Evolutionary conservation across 2,888 invertebrate species (phyloP), one percentile per base, ranked within the genome.

Genomic region (Glaucopsyche alexis): DNA sequence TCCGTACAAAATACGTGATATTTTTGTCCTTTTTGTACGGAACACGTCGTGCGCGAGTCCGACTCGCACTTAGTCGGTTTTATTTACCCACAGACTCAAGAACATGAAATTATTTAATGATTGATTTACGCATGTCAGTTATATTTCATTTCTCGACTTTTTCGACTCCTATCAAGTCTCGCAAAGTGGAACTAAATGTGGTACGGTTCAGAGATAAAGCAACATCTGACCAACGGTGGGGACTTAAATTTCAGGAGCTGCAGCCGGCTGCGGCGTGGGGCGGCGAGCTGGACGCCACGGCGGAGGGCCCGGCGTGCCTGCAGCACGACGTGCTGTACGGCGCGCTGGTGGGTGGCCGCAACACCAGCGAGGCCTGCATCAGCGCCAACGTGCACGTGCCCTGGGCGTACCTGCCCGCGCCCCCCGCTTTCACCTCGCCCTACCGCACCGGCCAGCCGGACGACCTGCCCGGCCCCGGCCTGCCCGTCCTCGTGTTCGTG

Each of bases 231-330:
- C n/a, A 19, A 55, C 5, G 55, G 11, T 55, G 19, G 9, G 19
- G 16, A 16, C 42, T 14, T 14, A 2, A 7, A 64, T 85, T 87
- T 4, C 83, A 94, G 94, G 93, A 94, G 75, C 90, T 95, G 0
- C 86, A 91, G 76, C 93, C 94, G 2, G 79, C 89, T 4, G 86
- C 88, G 1, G 85, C 90, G 0, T 95, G 95, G 95, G 76, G 83
- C 0, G 91, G 88, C 0, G 83, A 88, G 0, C 87, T 90, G 74
- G 90, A 94, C 76, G 95, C 95, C 1, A 91, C 91, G 2, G 85
- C 87, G 4, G 95, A 94, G 77, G 93, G 94, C 0, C 92, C 94
- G 0, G 88, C 94, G 11, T 96, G 96, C 79, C 93, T 94, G 0
- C 96, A 96, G 81, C 84, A 88, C 1, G 93, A 94, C 78, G 83